phyloP scores from a whole-genome alignment of 2,888 invertebrate genomes.

The Epirrhoe alternata region DNA sequence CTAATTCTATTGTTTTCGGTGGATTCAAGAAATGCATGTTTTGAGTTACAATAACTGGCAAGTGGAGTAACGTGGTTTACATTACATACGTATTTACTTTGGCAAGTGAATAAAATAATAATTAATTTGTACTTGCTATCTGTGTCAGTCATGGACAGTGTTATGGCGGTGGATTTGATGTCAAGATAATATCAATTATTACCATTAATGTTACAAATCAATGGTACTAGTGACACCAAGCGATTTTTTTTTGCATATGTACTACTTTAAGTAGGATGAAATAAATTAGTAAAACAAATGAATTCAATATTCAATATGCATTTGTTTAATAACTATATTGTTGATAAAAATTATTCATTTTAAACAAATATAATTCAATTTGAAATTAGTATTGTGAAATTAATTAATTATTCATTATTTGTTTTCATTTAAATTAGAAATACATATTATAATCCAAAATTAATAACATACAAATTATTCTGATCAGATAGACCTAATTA shows the following conservation, averaged over 20 bases:
- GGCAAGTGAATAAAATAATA: slow-evolving; percentile 61
- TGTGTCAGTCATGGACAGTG: slow-evolving; percentile 60
- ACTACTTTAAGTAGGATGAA: no score
- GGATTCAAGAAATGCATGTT: slow-evolving; percentile 40
- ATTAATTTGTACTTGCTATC: slow-evolving; percentile 63
- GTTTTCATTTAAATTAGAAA: background rate
- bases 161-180: background rate
- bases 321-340: background rate
- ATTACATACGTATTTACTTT: slow-evolving; percentile 64
- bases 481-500: background rate
- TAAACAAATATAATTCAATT: background rate
- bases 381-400: background rate
- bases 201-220: no score
- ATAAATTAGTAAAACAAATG: background rate
- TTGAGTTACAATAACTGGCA: slow-evolving; percentile 9
- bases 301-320: background rate
- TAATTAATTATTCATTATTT: background rate
- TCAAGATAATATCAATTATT: background rate
- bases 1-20: slow-evolving; percentile 52
- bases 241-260: no score
- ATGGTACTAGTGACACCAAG: no score
- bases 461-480: background rate
- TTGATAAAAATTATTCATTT: background rate
- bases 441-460: background rate
- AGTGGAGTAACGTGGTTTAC: slow-evolving; percentile 27